Evolutionary conservation across 2,113 vertebrate genomes (phyloP).

Genomic region (Ellobius talpinus): DNA sequence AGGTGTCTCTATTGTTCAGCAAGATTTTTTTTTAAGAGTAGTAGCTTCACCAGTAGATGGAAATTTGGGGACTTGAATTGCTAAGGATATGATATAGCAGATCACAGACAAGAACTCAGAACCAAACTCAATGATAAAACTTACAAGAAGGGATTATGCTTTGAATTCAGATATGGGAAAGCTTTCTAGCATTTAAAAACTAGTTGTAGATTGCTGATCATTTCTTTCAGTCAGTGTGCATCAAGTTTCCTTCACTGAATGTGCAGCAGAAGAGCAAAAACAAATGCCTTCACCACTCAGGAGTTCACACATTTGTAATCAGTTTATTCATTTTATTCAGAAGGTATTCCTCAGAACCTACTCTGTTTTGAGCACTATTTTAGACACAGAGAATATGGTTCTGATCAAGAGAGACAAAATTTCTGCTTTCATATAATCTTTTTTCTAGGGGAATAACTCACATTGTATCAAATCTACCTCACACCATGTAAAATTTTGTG

Average conservation of each 20-base stretch:
- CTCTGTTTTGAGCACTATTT: not conserved
- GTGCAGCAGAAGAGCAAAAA: not conserved
- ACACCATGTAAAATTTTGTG: not conserved
- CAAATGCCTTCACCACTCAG: not conserved
- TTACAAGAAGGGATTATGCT: not conserved
- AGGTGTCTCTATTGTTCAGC: slow-evolving; percentile 83
- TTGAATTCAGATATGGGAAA: slow-evolving; percentile 46
- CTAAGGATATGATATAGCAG: not conserved
- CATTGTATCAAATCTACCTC: not conserved
- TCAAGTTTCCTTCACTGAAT: not conserved
- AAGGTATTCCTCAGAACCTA: not conserved
- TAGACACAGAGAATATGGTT: not conserved
- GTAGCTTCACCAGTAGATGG: slow-evolving; percentile 3
- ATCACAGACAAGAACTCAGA: not conserved
- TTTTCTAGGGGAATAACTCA: not conserved
- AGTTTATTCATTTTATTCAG: not conserved
- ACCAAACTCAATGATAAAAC: slow-evolving; percentile 25
- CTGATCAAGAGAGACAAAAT: not conserved
- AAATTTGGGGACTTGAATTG: slow-evolving; percentile 47
- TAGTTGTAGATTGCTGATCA: not conserved
- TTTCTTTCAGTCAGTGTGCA: not conserved
- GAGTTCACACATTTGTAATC: not conserved
- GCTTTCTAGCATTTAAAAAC: not conserved
- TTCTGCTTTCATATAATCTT: not conserved
- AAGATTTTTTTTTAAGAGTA: slow-evolving; percentile 27